A percentile compares a stretch with the other conserved stretches of the same genome.
These are phyloP conservation scores for Sesia bembeciformis DNA, from an alignment of 2,888 invertebrate genomes.

Conservation along the genomic window DNA sequence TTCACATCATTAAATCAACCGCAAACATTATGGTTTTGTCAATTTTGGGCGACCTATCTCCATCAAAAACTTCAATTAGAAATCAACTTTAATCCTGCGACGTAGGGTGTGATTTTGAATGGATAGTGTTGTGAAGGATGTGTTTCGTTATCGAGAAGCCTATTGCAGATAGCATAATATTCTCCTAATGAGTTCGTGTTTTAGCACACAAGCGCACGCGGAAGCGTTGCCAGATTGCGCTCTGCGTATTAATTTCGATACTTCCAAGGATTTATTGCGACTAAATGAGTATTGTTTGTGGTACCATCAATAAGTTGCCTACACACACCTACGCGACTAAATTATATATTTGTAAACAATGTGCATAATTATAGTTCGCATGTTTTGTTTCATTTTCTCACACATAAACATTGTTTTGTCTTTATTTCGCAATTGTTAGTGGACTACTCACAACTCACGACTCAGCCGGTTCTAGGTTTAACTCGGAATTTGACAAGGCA, in stretches of 20 bases:
- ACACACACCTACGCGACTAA: background rate
- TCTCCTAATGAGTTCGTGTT: constrained; percentile 25
- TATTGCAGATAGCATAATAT: constrained; percentile 23
- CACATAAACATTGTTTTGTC: too few relatives aligned
- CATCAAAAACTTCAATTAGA: background rate
- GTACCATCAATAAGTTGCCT: constrained; percentile 9
- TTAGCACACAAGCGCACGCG: constrained; percentile 14
- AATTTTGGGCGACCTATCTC: constrained; percentile 1
- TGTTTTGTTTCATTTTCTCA: too few relatives aligned
- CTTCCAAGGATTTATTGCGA: constrained; percentile 4
- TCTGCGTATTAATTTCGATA: constrained; percentile 8
- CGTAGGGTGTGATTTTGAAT: constrained; percentile 1
- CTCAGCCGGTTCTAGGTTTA: too few relatives aligned
- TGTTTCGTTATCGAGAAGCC: constrained; percentile 12
- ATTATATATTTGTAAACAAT: too few relatives aligned
- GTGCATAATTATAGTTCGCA: too few relatives aligned
- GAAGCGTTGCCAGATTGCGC: constrained; percentile 6
- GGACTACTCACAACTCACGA: too few relatives aligned
- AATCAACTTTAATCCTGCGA: background rate
- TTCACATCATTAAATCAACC: constrained; percentile 15
- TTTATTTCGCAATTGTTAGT: too few relatives aligned
- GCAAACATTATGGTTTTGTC: constrained; percentile 11
- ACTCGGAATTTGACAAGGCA: too few relatives aligned
- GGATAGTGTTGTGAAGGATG: constrained; percentile 1
- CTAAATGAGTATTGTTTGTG: constrained; percentile 11